A percentile compares a stretch with the other conserved stretches of the same genome.
phyloP scores from a whole-genome alignment of 1,140 invertebrate genomes.

The Lasaia peninsularis region DNA sequence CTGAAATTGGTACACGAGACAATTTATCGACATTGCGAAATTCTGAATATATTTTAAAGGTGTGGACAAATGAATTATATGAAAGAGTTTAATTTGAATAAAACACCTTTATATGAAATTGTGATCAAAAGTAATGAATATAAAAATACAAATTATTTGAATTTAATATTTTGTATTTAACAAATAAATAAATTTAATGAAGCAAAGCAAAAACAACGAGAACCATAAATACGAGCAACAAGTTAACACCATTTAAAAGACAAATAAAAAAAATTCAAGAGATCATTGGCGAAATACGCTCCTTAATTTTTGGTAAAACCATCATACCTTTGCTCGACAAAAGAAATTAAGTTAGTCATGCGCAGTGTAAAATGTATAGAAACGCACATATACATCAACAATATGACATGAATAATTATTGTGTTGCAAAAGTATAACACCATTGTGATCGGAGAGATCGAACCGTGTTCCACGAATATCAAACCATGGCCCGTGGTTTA shows the following conservation, averaged over 20 bases:
- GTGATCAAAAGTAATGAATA: not conserved
- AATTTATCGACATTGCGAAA: not conserved
- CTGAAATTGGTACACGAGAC: not conserved
- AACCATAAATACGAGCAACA: constrained; percentile 7
- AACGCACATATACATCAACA: constrained; percentile 7
- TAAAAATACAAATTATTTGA: too few species aligned
- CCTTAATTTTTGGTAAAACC: not conserved
- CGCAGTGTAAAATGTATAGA: constrained; percentile 46
- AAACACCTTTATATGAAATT: not conserved
- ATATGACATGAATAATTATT: constrained; percentile 10
- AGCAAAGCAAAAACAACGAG: not conserved
- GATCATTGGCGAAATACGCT: constrained; percentile 13
- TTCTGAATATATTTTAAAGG: not conserved
- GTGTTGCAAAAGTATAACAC: not conserved
- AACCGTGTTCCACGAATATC: constrained; percentile 45
- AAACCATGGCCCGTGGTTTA: constrained; percentile 66
- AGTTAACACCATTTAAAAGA: not conserved
- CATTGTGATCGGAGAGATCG: constrained; percentile 13
- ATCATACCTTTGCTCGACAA: constrained; percentile 22
- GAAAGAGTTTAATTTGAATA: not conserved
- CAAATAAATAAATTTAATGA: not conserved
- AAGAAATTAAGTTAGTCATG: constrained; percentile 49
- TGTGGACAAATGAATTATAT: not conserved
- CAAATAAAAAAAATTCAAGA: not conserved
- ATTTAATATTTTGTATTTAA: not conserved